Evolutionary conservation across 2,797 vertebrate species (phyloP).

Genomic region (Cheirogaleus major): DNA sequence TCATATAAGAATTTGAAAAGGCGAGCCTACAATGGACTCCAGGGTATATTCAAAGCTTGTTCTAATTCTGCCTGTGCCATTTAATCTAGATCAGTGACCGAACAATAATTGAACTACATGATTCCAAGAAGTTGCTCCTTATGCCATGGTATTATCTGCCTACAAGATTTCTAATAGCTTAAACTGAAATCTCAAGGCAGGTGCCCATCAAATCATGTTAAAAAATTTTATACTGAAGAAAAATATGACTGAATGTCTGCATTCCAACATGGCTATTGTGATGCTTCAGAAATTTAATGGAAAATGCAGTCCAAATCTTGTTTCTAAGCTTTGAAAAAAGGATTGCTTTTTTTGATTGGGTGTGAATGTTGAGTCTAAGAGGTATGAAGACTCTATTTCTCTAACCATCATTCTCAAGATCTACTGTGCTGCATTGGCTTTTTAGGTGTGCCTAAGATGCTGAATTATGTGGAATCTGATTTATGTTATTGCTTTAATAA

Average conservation of each 20-base stretch:
- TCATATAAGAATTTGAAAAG: constrained; percentile 27
- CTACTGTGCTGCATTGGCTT: not conserved
- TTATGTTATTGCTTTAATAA: constrained; percentile 64
- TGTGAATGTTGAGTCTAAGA: not conserved
- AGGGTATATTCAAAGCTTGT: not conserved
- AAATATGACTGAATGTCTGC: constrained; percentile 60
- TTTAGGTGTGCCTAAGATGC: constrained; percentile 28
- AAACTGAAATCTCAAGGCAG: constrained; percentile 74
- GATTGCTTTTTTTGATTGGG: not conserved
- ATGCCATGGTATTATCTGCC: not conserved
- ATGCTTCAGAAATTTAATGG: constrained; percentile 80
- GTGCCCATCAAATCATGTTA: constrained; percentile 71
- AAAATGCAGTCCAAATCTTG: constrained; percentile 67
- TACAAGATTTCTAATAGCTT: constrained; percentile 62
- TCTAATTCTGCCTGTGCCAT: constrained; percentile 61
- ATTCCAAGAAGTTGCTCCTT: constrained; percentile 13
- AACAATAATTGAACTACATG: constrained; percentile 53
- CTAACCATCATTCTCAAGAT: not conserved
- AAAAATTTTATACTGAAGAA: constrained; percentile 67
- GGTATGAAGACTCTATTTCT: constrained; percentile 23
- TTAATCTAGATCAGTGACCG: constrained; percentile 64
- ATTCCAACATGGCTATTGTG: constrained; percentile 69
- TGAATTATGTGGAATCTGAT: constrained; percentile 48
- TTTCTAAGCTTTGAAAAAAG: constrained; percentile 49
- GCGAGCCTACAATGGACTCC: not conserved